Evolutionary conservation across 2,888 invertebrate species (phyloP), one percentile per base, ranked within the genome.

Genomic region (Sarcophaga rosellei): DNA sequence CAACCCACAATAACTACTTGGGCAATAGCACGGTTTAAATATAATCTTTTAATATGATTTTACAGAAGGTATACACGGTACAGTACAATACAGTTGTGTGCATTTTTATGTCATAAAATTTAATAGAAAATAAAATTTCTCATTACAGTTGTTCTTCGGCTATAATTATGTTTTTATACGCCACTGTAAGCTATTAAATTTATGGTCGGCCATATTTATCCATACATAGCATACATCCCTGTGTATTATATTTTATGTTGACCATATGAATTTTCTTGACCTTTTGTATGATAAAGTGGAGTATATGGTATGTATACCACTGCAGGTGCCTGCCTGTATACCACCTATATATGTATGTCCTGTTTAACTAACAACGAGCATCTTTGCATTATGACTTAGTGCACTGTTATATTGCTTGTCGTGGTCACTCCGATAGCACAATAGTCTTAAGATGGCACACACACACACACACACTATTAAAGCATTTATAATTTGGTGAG

Each of bases 11-110:
- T 45, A 45, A 12, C 57, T 35, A 68, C 53, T 23, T 66, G 57
- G 15, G 57, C 45, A 61, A 47, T 62, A 68, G 61, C 8, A 35
- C 62, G 25, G 70, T 80, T 47, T 61, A 62, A 25, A 63, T 17
- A 69, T 44, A 63, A 70, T 66, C 45, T 20, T 57, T 72, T 63
- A 72, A 66, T 45, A 70, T 35, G 35, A 70, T 47, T 44, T 47
- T 44, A 59, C 53, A 70, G 45, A 78, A 25, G 47, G n/a, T 68
- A 66, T 20, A 68, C 35, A 68, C 35, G 2, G 35, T 68, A 61
- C 66, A 73, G 73, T 66, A 15, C 12, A 15, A 15, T 47, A 47
- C 15, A 35, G 6, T 35, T 35, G 35, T 35, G 35, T 35, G 35
- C 8, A 35, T 35, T 35, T 35, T 35, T 35, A 35, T 35, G 35